Conservation (phyloP, 2,113 vertebrate genomes). For the Nibea albiflora region DNA sequence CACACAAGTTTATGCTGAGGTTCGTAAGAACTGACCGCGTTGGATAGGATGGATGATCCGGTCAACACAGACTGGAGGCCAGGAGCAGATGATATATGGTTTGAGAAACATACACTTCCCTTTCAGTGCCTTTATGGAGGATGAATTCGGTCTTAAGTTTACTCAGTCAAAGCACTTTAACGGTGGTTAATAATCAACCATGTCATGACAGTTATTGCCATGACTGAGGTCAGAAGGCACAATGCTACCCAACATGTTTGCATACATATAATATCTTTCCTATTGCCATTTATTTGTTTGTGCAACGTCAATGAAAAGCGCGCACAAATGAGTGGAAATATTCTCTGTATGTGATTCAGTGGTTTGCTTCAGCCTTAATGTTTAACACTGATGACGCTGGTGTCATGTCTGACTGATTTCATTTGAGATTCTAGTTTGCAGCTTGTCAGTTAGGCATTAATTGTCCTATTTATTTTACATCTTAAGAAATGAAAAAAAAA, state of each 20-base stretch:
- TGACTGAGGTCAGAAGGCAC: background rate
- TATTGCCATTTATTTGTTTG: background rate
- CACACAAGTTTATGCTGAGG: background rate
- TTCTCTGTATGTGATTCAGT: background rate
- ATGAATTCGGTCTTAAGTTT: slow-evolving; percentile 4
- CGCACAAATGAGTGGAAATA: background rate
- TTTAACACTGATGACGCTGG: background rate
- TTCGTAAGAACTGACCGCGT: fast-evolving
- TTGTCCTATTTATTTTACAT: background rate
- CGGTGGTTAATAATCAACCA: slow-evolving; percentile 54
- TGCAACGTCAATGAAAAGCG: background rate
- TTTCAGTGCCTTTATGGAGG: background rate
- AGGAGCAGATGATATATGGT: background rate
- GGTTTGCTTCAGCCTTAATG: background rate
- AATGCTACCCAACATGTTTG: background rate
- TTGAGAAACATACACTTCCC: background rate
- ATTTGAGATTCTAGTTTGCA: background rate
- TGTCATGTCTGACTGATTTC: background rate
- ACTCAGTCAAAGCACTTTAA: slow-evolving; percentile 6
- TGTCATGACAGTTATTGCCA: background rate
- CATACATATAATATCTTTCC: background rate
- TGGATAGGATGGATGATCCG: background rate
- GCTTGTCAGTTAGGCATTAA: background rate
- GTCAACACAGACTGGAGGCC: background rate
- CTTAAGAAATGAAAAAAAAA: background rate